phyloP scores from a whole-genome alignment of 2,797 vertebrate species.

The Lemur catta region DNA sequence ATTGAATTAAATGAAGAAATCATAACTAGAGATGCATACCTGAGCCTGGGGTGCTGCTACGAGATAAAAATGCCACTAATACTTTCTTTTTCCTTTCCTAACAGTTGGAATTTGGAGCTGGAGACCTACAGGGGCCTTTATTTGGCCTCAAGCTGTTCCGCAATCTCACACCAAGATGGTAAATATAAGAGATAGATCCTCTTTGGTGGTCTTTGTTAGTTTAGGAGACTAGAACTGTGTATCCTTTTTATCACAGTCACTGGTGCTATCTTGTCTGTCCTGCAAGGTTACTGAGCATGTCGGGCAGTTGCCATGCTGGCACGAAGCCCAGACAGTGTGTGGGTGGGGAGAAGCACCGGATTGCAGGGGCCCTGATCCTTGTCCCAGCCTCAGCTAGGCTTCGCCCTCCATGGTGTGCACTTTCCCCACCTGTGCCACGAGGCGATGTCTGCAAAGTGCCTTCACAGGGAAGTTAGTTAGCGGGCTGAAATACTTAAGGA shows the following conservation, averaged over 20 bases:
- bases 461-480: not conserved
- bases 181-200: constrained; percentile 61
- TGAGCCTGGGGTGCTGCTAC: not conserved
- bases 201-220: not conserved
- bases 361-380: not conserved
- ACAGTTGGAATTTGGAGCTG: constrained; percentile 96
- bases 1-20: not conserved
- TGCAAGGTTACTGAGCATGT: not conserved
- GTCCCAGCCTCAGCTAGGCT: not conserved
- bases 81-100: constrained; percentile 38
- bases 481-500: too few species aligned
- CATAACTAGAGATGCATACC: not conserved
- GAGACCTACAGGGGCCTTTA: constrained; percentile 95
- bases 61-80: not conserved
- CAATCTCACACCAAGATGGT: constrained; percentile 96
- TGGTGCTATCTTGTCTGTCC: not conserved
- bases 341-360: not conserved
- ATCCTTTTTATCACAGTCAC: not conserved
- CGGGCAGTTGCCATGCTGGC: not conserved
- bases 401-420: rapidly evolving
- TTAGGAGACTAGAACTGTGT: not conserved
- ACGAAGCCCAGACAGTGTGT: rapidly evolving
- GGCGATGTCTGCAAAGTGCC: too few species aligned
- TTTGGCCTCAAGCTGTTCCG: constrained; percentile 96
- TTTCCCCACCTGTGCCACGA: rapidly evolving